phyloP scores from a whole-genome alignment of 92 coral and sea anemone genomes.

The Plumapathes pennacea region DNA sequence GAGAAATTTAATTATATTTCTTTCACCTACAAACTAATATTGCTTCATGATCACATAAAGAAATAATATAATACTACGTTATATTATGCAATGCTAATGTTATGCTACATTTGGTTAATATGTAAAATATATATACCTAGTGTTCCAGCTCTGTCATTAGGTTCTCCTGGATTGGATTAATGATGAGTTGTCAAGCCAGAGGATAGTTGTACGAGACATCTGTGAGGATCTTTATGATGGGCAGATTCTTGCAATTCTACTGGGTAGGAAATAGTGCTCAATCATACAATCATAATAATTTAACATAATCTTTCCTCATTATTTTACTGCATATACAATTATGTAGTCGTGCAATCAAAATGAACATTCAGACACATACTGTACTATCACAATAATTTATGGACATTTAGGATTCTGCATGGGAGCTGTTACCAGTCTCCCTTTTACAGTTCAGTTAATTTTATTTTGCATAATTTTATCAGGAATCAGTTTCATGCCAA shows the following conservation, averaged over 20 bases:
- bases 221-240: conserved; percentile 98
- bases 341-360: too few relatives aligned
- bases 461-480: too few relatives aligned
- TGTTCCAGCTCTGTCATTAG: conserved; percentile 27
- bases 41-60: background rate
- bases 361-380: too few relatives aligned
- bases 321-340: too few relatives aligned
- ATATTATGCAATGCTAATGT: too few relatives aligned
- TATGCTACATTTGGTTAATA: too few relatives aligned
- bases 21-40: background rate
- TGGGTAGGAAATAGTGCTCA: conserved; percentile 56
- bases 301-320: background rate
- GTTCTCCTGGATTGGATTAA: conserved; percentile 95
- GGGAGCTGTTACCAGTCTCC: too few relatives aligned
- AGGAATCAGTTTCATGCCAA: too few relatives aligned
- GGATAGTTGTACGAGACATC: conserved; percentile 89
- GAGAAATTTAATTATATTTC: too few relatives aligned
- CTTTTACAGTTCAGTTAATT: too few relatives aligned
- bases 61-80: background rate
- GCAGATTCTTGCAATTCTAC: conserved; percentile 85
- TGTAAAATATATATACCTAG: background rate
- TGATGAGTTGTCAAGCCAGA: conserved; percentile 83
- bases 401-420: too few relatives aligned
- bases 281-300: background rate
- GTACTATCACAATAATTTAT: too few relatives aligned